These are phyloP conservation scores for Anagrus nilaparvatae DNA, from an alignment of 1,140 invertebrate species.

Conservation along the genomic window DNA sequence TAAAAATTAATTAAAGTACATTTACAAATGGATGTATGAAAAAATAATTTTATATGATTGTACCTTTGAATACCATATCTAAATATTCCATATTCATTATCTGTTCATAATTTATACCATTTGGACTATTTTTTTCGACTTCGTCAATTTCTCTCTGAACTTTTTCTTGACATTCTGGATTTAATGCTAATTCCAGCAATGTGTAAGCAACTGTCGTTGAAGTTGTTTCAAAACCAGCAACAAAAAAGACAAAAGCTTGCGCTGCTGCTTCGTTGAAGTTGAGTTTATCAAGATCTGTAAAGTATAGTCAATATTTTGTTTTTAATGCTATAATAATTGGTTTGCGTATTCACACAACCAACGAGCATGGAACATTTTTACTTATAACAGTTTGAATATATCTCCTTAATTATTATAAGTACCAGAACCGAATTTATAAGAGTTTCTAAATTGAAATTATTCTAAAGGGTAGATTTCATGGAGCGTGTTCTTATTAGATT, in stretches of 20 bases:
- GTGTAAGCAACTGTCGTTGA: conserved; percentile 23
- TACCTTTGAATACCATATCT: conserved; percentile 8
- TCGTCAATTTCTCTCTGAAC: conserved; percentile 25
- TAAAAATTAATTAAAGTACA: not conserved
- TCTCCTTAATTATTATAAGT: too few species aligned
- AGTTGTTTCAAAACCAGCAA: conserved; percentile 36
- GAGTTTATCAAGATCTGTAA: conserved; percentile 21
- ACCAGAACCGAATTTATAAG: too few species aligned
- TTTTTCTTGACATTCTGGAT: conserved; percentile 31
- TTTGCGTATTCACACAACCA: too few species aligned
- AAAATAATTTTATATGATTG: not conserved
- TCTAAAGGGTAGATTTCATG: too few species aligned
- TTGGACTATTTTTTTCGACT: conserved; percentile 6
- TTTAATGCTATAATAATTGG: too few species aligned
- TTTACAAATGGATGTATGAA: not conserved
- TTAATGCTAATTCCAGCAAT: conserved; percentile 32
- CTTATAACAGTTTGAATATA: too few species aligned
- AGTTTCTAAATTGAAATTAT: too few species aligned
- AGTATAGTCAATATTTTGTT: too few species aligned
- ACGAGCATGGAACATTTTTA: too few species aligned
- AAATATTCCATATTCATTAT: conserved; percentile 7
- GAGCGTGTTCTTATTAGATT: too few species aligned
- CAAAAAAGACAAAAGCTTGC: conserved; percentile 23
- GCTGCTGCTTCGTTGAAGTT: conserved; percentile 20
- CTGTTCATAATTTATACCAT: not conserved